Percentiles rank a stretch among this genome's conserved stretches.
phyloP scores from a whole-genome alignment of 2,113 vertebrate species.

The Sphyrna mokarran region DNA sequence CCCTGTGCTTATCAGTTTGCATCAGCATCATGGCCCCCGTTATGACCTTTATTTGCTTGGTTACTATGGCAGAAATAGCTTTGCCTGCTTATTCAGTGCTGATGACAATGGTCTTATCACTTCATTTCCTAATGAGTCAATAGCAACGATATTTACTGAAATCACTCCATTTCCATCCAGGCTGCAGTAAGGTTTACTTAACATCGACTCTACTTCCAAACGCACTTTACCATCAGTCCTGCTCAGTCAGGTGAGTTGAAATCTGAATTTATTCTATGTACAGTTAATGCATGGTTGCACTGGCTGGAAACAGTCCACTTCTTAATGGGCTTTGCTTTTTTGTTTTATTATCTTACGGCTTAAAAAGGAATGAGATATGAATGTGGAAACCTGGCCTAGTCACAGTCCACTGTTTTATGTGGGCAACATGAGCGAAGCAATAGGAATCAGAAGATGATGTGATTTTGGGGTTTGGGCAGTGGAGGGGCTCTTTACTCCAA shows the following conservation, averaged over 20 bases:
- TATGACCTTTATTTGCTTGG: background rate
- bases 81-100: background rate
- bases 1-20: background rate
- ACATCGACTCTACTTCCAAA: background rate
- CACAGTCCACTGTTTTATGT: background rate
- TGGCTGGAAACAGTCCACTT: too few relatives aligned
- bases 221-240: background rate
- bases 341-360: background rate
- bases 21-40: too few relatives aligned
- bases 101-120: background rate
- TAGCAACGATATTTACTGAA: constrained; percentile 16
- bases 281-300: constrained; percentile 21
- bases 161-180: constrained; percentile 2
- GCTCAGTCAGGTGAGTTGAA: constrained; percentile 21
- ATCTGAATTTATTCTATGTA: constrained; percentile 6
- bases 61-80: constrained; percentile 21
- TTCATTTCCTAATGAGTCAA: constrained; percentile 18
- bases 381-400: background rate
- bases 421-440: background rate
- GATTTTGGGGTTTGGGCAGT: background rate
- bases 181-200: background rate
- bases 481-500: background rate
- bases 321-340: background rate
- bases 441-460: background rate
- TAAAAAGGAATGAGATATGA: background rate